These are phyloP conservation scores for Microchrysa polita DNA, from an alignment of 2,888 invertebrate species.

Conservation along the genomic window DNA sequence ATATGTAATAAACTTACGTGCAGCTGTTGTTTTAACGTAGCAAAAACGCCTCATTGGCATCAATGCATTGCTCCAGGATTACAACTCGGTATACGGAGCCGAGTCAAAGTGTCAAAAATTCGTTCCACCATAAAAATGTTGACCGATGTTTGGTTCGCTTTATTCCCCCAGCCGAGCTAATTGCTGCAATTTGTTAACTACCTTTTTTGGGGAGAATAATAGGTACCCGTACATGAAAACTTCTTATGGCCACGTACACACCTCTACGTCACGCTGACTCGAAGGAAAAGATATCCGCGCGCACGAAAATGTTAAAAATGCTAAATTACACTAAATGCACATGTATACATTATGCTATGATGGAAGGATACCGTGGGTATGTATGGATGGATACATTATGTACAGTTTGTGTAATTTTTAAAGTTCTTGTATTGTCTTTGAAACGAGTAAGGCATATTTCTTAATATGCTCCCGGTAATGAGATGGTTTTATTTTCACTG, in stretches of 20 bases:
- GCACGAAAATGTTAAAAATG: background rate
- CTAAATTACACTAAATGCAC: background rate
- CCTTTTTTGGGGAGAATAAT: background rate
- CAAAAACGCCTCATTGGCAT: too few relatives aligned
- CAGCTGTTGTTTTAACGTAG: too few relatives aligned
- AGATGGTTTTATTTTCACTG: background rate
- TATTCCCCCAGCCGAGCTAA: background rate
- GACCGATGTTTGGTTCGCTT: background rate
- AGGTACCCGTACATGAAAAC: too few relatives aligned
- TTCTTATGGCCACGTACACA: too few relatives aligned
- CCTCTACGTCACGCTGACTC: too few relatives aligned
- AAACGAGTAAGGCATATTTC: background rate
- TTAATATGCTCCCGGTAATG: conserved; percentile 2
- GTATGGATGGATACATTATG: background rate
- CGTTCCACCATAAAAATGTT: conserved; percentile 9
- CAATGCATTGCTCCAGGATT: too few relatives aligned
- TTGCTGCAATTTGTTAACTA: conserved; percentile 11
- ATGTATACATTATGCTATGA: background rate
- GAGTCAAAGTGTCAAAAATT: conserved; percentile 7
- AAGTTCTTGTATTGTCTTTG: background rate
- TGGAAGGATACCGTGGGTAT: too few relatives aligned
- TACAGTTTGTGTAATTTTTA: background rate
- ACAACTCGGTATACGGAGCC: too few relatives aligned
- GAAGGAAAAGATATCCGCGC: background rate
- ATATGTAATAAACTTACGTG: too few relatives aligned